phyloP scores from a whole-genome alignment of 1,140 invertebrate genomes.

The Temnothorax longispinosus region DNA sequence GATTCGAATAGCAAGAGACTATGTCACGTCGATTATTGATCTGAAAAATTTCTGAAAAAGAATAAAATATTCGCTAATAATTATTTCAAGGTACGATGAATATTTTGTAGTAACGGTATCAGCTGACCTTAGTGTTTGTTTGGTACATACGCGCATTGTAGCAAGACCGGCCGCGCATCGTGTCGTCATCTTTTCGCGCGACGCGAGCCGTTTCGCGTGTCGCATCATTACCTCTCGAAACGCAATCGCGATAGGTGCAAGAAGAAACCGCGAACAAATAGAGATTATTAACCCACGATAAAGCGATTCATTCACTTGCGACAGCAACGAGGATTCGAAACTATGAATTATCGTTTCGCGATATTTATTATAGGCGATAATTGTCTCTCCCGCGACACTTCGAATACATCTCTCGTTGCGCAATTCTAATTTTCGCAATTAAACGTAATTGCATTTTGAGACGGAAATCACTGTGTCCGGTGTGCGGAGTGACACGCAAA shows the following conservation, averaged over 20 bases:
- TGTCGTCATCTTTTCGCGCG: neutral
- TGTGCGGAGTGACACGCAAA: neutral
- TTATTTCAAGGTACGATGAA: neutral
- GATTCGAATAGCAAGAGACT: neutral
- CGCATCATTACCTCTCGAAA: neutral
- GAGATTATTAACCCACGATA: neutral
- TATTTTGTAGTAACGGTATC: neutral
- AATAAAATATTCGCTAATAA: neutral
- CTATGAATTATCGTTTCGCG: neutral
- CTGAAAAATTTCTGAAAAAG: neutral
- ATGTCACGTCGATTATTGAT: neutral
- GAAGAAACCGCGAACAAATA: neutral
- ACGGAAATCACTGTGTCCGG: neutral
- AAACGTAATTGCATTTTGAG: constrained; percentile 6
- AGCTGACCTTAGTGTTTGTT: no score
- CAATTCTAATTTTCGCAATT: constrained; percentile 3
- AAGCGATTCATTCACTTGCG: neutral
- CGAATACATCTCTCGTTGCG: neutral
- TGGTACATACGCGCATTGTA: no score
- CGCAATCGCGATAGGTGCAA: neutral
- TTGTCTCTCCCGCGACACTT: neutral
- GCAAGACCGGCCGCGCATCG: neutral
- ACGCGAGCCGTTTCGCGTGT: neutral
- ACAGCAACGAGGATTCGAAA: neutral
- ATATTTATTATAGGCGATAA: neutral